Base-by-base conservation (phyloP, 2,113 vertebrate species). In the Vicugna pacos region DNA sequence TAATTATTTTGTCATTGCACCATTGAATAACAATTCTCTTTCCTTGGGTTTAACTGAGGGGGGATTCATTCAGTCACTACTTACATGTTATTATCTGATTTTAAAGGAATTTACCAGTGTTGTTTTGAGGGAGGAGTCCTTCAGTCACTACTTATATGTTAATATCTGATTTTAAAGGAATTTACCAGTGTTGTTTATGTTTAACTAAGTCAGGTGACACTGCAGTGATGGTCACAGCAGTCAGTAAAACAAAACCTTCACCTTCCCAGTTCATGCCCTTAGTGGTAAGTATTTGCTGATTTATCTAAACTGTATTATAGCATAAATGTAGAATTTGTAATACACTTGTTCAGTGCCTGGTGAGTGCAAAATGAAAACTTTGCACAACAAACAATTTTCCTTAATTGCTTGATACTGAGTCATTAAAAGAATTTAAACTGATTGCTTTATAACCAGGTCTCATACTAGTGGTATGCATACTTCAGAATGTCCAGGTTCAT, bases 141-240 rank as follows among this genome's bases (percentile, higher is more conserved):
- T 97, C 86, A 82, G 1, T 94, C 58, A 60, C 75, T 92, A 28
- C 13, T 93, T 73, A 62, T 5, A 60, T 72, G n/a, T 90, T 93
- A 83, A 91, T 93, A n/a, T 52, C 58, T 93, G 69, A 88, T 94
- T 86, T 96, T 81, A 87, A 95, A 84, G 20, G 48, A 83, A 89
- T 20, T 98, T 95, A 35, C 58, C 0, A 42, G 0, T n/a, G 28
- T 95, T 96, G 8, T 80, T 88, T 96, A 91, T 91, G 3, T 96
- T 89, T 96, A 54, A 92, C 72, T 79, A 97, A 99, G 99, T 97
- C 99, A 96, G 99, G 99, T 70, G 99, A 99, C 28, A 99, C 99
- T 28, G 99, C 99, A 8, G 99, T 99, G 79, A 99, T 99, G 99
- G 99, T 99, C 92, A 99, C 99, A 26, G 99, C 99, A 10, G 99